A percentile compares a stretch with the other conserved stretches of the same genome.
Evolutionary conservation across 2,113 vertebrate genomes (phyloP).

Genomic region (Microtus montanus): DNA sequence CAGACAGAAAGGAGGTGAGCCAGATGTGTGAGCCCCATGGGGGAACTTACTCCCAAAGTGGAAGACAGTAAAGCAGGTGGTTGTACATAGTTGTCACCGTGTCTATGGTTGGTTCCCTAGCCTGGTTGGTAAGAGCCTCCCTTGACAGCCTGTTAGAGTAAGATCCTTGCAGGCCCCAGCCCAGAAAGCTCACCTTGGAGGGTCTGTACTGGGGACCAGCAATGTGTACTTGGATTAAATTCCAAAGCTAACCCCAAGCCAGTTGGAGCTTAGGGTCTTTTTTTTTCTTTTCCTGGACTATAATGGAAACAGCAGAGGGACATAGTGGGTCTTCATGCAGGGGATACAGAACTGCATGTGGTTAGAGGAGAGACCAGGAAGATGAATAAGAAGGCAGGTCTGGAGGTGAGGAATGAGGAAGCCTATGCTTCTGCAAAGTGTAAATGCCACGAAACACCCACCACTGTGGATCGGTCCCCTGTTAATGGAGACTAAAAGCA

Average conservation of each 20-base stretch:
- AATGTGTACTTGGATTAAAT: not conserved
- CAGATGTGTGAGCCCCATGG: not conserved
- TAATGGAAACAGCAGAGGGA: not conserved
- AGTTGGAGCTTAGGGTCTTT: not conserved
- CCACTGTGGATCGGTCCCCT: not conserved
- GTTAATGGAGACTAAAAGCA: not conserved
- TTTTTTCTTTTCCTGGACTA: not conserved
- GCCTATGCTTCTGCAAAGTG: not conserved
- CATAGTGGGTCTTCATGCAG: not conserved
- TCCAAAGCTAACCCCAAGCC: not conserved
- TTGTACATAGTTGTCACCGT: accelerated
- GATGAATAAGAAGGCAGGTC: not conserved
- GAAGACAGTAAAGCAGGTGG: not conserved
- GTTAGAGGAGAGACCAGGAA: not conserved
- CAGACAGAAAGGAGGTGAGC: not conserved
- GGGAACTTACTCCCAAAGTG: not conserved
- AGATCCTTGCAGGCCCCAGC: not conserved
- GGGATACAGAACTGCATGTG: not conserved
- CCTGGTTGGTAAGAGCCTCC: too few species aligned
- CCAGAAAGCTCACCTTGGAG: not conserved
- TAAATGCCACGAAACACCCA: not conserved
- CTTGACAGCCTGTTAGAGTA: not conserved
- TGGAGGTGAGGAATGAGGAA: not conserved
- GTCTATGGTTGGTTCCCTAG: accelerated
- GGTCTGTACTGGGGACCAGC: not conserved